Evolutionary conservation across 2,113 vertebrate genomes (phyloP).

Genomic region (Lepus europaeus): DNA sequence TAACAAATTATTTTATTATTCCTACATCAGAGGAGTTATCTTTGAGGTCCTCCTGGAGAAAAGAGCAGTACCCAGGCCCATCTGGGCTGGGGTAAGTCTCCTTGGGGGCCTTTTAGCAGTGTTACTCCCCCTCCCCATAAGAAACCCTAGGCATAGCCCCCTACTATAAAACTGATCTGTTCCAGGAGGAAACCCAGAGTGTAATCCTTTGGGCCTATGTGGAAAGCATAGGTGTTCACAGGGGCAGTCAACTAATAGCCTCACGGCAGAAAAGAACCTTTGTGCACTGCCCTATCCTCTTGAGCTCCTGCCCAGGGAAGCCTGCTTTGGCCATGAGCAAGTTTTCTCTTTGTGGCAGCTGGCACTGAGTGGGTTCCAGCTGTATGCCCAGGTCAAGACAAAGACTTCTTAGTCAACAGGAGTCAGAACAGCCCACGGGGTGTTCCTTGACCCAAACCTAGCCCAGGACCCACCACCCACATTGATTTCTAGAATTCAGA

Average conservation of each 20-base stretch:
- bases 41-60: constrained; percentile 48
- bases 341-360: not conserved
- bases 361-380: not conserved
- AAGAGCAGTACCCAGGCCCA: not conserved
- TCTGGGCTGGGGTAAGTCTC: constrained; percentile 6
- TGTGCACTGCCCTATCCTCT: constrained; percentile 32
- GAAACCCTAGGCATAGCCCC: constrained; percentile 1
- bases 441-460: not conserved
- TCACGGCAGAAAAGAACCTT: constrained; percentile 31
- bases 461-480: not conserved
- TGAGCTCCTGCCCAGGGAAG: not conserved
- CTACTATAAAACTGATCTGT: constrained; percentile 14
- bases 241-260: not conserved
- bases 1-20: constrained; percentile 58
- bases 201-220: constrained; percentile 54
- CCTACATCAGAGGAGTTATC: constrained; percentile 40
- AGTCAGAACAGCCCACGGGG: not conserved
- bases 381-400: constrained; percentile 26
- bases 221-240: constrained; percentile 55
- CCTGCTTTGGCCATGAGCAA: not conserved
- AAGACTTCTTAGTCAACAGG: constrained; percentile 20
- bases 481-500: constrained; percentile 42
- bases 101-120: constrained; percentile 15
- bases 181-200: not conserved
- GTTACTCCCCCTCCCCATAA: not conserved